Evolutionary conservation across 2,888 invertebrate species (phyloP), one percentile per base, ranked within the genome.

Genomic region (Pinctada fucata): DNA sequence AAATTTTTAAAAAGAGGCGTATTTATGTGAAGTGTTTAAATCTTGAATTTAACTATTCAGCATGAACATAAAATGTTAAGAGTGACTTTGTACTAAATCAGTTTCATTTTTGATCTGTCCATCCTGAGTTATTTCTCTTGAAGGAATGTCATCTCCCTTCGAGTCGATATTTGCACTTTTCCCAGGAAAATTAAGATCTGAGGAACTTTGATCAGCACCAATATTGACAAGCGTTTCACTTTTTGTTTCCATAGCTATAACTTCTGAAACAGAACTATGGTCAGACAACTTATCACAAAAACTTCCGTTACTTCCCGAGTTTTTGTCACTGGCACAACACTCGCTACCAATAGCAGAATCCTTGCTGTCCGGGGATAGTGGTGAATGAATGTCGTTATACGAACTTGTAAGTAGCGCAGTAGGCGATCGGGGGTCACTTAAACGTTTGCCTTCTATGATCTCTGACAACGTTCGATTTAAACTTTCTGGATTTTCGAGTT

Each of bases 381-480:
- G 68, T 6, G 68, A 45, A 68, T 47, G 16, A 45, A 10, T 45
- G 1, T 68, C 47, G 68, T 31, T n/a, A 13, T 16, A 45, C 5
- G n/a, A 16, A 68, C 16, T 68, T 3, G 16, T 47, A 31, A 45
- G 16, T 68, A 47, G 48, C 48, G 47, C 31, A 8, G 45, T 31
- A 31, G 74, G 50, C 31, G 65, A 65, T 74, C 51, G 48, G 66
- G 48, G 58, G 45, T 65, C 13, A 70, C 65, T 74, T 31, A 78
- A 45, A n/a, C 83, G 74, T 66, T 82, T 88, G 4, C 90, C 89
- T 72, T 90, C 90, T 45, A 90, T 88, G 66, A 90, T 89, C 78
- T 90, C 90, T 0, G 89, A 87, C 70, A 90, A 83, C 6, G 90
- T 90, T 71, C 86, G 82, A 76, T 90, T 88, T 51, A 90, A 82